Percentiles rank a stretch among this genome's conserved stretches.
These are phyloP conservation scores for Mormyrus hasselquistii DNA, from an alignment of 2,797 vertebrate species.

Conservation along the genomic window DNA sequence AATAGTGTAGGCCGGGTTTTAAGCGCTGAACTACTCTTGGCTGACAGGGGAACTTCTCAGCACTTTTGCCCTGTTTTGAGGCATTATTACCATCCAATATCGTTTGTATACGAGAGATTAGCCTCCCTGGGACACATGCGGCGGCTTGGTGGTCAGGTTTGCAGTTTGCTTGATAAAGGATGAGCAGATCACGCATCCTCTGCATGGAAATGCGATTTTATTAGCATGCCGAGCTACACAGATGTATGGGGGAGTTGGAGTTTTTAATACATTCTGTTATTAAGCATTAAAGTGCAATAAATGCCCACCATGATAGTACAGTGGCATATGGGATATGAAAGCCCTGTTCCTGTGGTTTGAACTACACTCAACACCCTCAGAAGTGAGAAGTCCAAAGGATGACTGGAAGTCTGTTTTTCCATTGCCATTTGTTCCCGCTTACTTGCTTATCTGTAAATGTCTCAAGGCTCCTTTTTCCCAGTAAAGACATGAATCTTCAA, in stretches of 20 bases:
- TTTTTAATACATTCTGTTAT: not conserved
- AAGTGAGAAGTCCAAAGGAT: not conserved
- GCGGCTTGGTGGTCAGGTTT: not conserved
- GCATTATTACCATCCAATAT: not conserved
- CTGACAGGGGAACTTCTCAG: slow-evolving; percentile 5
- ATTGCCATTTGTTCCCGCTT: not conserved
- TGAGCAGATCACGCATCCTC: not conserved
- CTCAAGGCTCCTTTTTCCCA: not conserved
- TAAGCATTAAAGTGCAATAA: slow-evolving; percentile 6
- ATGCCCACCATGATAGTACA: not conserved
- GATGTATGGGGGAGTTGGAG: not conserved
- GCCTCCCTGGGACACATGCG: not conserved
- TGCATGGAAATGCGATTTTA: not conserved
- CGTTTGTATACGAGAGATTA: slow-evolving; percentile 1
- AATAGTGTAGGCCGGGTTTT: not conserved
- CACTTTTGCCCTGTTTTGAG: not conserved
- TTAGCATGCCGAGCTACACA: not conserved
- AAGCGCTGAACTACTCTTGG: not conserved
- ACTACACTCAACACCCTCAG: not conserved
- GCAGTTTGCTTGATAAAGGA: not conserved
- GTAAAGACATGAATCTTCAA: not conserved
- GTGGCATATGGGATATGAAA: not conserved
- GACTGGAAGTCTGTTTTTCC: not conserved
- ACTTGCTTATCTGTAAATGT: not conserved
- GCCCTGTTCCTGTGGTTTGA: not conserved